These are phyloP conservation scores for Dysidea cf. avara DNA, from an alignment of 37 sponge, comb jelly and placozoan genomes.

Conservation along the genomic window DNA sequence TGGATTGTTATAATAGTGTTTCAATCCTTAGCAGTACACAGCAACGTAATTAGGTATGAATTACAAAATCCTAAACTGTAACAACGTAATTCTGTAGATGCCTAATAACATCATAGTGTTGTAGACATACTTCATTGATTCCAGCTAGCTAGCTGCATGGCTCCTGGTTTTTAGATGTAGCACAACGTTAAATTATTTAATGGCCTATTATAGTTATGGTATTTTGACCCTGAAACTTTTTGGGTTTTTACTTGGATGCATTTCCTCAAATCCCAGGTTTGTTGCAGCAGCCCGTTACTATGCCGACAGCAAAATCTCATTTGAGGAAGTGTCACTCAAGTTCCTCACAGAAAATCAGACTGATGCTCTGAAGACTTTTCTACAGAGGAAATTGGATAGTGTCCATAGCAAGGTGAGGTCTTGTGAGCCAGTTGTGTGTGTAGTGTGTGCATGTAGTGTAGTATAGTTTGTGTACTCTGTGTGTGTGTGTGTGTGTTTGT, in stretches of 20 bases:
- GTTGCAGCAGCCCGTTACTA: slow-evolving; percentile 79
- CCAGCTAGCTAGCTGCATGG: neutral
- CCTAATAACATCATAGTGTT: no score
- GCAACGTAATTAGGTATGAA: no score
- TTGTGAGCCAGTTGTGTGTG: no score
- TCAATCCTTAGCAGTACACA: no score
- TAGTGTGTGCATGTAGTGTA: no score
- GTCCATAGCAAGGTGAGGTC: slow-evolving; percentile 18
- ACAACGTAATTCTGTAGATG: no score
- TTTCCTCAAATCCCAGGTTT: slow-evolving; percentile 35
- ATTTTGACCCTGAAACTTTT: neutral
- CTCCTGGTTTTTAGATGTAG: neutral
- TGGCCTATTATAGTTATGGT: neutral
- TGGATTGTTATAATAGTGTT: no score
- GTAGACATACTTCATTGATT: no score
- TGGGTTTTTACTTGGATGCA: neutral
- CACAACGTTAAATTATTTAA: neutral
- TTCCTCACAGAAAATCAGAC: slow-evolving; percentile 72
- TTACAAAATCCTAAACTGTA: no score
- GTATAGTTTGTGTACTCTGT: no score
- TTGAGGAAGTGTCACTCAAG: slow-evolving; percentile 94
- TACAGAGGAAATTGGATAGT: slow-evolving; percentile 46
- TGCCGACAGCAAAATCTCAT: slow-evolving; percentile 83
- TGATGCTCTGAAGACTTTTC: slow-evolving; percentile 72
- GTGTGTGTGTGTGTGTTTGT: no score